A percentile compares a stretch with the other conserved stretches of the same genome.
These are phyloP conservation scores for Alentia gelatinosa DNA, from an alignment of 2,888 invertebrate species.

Conservation along the genomic window DNA sequence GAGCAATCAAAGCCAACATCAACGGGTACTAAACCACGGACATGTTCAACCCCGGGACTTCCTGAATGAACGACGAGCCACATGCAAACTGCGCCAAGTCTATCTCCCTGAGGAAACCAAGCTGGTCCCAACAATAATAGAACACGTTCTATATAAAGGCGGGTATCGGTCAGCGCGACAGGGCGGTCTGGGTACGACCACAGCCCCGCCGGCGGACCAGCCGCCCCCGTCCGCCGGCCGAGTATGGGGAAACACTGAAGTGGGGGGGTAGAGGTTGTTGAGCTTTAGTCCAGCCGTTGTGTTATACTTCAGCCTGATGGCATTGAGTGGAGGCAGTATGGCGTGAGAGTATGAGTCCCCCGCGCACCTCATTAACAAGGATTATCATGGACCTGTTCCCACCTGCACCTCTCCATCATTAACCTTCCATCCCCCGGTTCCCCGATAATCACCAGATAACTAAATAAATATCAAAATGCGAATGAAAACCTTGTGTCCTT, in stretches of 20 bases:
- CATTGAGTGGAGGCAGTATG: background rate
- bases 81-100: background rate
- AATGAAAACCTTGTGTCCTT: too few relatives aligned
- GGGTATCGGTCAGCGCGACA: background rate
- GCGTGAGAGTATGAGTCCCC: background rate
- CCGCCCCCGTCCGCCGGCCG: background rate
- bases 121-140: slow-evolving; percentile 8
- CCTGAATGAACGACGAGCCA: too few relatives aligned
- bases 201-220: too few relatives aligned
- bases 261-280: background rate
- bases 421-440: background rate
- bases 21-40: too few relatives aligned
- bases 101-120: background rate
- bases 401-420: background rate
- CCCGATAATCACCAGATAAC: background rate
- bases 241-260: background rate
- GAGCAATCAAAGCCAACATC: too few relatives aligned
- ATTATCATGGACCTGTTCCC: background rate
- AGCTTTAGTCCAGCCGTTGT: background rate
- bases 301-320: background rate
- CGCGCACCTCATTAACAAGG: slow-evolving; percentile 3
- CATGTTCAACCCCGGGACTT: too few relatives aligned
- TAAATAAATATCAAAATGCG: too few relatives aligned
- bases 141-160: background rate
- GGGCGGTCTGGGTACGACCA: too few relatives aligned